These are phyloP conservation scores for Lottia scabra DNA, from an alignment of 2,888 invertebrate genomes.

Conservation along the genomic window DNA sequence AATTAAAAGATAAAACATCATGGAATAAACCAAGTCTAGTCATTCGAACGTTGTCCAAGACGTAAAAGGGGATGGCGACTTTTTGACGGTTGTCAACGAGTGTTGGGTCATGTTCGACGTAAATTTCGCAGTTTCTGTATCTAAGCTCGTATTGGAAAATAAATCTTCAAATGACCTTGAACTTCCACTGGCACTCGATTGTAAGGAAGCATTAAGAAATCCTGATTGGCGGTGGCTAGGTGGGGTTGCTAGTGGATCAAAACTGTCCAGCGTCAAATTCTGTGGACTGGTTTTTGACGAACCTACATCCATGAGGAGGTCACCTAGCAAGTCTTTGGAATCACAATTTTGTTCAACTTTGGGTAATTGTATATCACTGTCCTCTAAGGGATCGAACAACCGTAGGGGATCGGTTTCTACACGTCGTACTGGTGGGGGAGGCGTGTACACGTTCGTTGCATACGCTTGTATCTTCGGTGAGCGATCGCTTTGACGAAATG, in stretches of 20 bases:
- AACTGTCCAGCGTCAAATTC: background rate
- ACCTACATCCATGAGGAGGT: background rate
- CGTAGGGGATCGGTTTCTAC: slow-evolving; percentile 23
- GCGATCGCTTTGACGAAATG: background rate
- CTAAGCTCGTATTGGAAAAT: background rate
- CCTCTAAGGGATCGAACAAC: slow-evolving; percentile 26
- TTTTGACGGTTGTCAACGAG: no score
- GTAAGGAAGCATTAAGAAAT: background rate
- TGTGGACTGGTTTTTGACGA: background rate
- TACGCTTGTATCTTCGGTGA: background rate
- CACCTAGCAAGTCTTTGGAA: background rate
- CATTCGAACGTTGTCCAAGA: no score
- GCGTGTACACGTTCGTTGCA: background rate
- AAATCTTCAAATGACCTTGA: background rate
- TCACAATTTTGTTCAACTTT: background rate
- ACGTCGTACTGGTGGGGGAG: background rate
- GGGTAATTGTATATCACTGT: background rate
- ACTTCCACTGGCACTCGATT: background rate
- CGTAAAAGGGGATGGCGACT: no score
- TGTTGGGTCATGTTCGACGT: no score
- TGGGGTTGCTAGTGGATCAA: background rate
- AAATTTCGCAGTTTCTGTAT: background rate
- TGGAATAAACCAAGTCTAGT: no score
- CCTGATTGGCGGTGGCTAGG: background rate
- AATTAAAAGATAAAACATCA: no score